A percentile compares a stretch with the other conserved stretches of the same genome.
Conservation (phyloP, 53 echinoderm and acorn worm species). For the Apostichopus leukothele region DNA sequence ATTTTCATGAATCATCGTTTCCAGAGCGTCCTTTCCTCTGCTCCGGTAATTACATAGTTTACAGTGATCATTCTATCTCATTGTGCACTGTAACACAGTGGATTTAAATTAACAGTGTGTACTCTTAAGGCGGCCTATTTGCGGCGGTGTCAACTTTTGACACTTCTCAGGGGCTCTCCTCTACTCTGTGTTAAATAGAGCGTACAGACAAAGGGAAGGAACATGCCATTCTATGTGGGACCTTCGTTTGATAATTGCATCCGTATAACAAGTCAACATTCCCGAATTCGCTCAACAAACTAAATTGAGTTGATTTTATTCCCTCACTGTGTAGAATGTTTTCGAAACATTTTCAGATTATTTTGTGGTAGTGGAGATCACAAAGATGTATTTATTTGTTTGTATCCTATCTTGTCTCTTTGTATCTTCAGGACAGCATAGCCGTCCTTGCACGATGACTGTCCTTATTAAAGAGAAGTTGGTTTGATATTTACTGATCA, state of each 20-base stretch:
- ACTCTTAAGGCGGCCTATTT: not conserved
- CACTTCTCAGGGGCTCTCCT: not conserved
- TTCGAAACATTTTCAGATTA: too few relatives aligned
- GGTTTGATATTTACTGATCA: too few relatives aligned
- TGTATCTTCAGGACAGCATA: too few relatives aligned
- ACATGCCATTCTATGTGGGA: not conserved
- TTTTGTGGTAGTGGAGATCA: too few relatives aligned
- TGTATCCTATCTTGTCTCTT: too few relatives aligned
- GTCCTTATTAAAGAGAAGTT: too few relatives aligned
- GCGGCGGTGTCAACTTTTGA: not conserved
- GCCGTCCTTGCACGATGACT: too few relatives aligned
- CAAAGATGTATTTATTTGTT: too few relatives aligned
- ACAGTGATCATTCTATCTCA: not conserved
- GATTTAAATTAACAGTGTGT: not conserved
- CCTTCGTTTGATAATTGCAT: not conserved
- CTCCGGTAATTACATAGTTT: not conserved
- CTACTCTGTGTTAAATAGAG: conserved; percentile 9
- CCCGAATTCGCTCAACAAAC: too few relatives aligned
- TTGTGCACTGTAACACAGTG: not conserved
- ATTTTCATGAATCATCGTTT: conserved; percentile 20
- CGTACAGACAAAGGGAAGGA: not conserved
- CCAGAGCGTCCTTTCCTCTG: not conserved
- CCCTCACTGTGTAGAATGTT: too few relatives aligned
- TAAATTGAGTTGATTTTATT: too few relatives aligned
- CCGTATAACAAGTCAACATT: too few relatives aligned